Conservation (phyloP, 2,113 vertebrate genomes). For the Mormyrus iriodes region DNA sequence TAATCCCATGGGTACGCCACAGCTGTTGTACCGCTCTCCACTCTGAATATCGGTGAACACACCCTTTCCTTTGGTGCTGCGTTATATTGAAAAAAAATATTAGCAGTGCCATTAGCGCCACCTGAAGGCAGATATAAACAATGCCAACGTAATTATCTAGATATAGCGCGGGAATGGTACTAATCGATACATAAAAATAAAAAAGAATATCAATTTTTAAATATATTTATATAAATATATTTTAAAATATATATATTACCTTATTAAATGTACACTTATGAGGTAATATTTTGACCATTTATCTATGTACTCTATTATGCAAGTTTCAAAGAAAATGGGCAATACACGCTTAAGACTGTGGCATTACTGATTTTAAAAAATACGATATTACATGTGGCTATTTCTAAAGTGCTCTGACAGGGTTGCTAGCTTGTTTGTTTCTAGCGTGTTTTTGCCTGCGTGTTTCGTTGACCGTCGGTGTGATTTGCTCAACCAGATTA, state of each 20-base stretch:
- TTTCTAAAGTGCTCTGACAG: not conserved
- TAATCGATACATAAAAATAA: not conserved
- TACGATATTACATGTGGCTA: not conserved
- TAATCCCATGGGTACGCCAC: not conserved
- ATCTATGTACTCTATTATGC: not conserved
- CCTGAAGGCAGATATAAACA: constrained; percentile 20
- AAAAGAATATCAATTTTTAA: too few relatives aligned
- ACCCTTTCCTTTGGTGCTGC: constrained; percentile 22
- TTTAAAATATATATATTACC: too few relatives aligned
- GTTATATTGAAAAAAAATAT: not conserved
- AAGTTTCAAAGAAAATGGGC: not conserved
- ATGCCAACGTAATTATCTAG: not conserved
- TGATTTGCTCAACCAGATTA: not conserved
- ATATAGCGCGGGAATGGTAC: not conserved
- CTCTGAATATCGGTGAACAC: constrained; percentile 26
- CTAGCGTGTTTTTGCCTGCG: not conserved
- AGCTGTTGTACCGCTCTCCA: not conserved
- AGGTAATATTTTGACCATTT: not conserved
- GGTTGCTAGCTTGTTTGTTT: not conserved
- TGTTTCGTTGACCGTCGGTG: not conserved
- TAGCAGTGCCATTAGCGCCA: not conserved
- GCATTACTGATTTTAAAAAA: not conserved
- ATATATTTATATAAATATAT: too few relatives aligned
- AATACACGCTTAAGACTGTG: not conserved
- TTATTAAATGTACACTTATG: not conserved